phyloP scores from a whole-genome alignment of 2,888 invertebrate species.

The Girardia tigrina region DNA sequence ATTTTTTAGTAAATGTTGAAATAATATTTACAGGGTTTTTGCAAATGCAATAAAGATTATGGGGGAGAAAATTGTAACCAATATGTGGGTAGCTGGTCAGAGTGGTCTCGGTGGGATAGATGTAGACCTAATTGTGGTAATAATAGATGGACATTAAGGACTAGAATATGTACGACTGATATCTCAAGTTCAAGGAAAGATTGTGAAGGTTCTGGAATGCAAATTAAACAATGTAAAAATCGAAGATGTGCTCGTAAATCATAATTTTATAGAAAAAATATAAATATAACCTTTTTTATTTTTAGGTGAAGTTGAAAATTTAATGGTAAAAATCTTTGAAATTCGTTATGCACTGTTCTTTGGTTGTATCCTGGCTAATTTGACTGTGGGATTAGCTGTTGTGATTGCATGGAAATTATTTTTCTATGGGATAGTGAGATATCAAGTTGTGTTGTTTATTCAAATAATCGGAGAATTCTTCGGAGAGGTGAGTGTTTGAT shows the following conservation, averaged over 20 bases:
- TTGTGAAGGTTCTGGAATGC: not conserved
- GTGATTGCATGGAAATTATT: not conserved
- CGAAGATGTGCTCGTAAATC: not conserved
- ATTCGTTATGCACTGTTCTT: not conserved
- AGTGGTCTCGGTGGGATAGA: constrained; percentile 1
- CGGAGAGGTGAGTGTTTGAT: not conserved
- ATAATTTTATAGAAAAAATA: not conserved
- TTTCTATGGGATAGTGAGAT: not conserved
- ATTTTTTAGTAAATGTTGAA: too few relatives aligned
- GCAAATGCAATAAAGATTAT: constrained; percentile 3
- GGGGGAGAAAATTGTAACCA: not conserved
- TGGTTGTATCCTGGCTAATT: constrained; percentile 4
- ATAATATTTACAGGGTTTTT: not conserved
- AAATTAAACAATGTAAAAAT: not conserved
- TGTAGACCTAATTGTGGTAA: not conserved
- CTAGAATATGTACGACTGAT: not conserved
- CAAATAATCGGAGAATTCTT: not conserved
- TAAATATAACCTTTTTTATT: not conserved
- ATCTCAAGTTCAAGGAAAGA: not conserved
- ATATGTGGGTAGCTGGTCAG: constrained; percentile 6
- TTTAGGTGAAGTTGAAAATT: constrained; percentile 3
- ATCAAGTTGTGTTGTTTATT: not conserved
- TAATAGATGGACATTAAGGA: not conserved
- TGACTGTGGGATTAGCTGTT: not conserved
- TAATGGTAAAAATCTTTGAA: constrained; percentile 19